These are phyloP conservation scores for Lordiphosa stackelbergi DNA, from an alignment of 1,140 invertebrate species.

Conservation along the genomic window DNA sequence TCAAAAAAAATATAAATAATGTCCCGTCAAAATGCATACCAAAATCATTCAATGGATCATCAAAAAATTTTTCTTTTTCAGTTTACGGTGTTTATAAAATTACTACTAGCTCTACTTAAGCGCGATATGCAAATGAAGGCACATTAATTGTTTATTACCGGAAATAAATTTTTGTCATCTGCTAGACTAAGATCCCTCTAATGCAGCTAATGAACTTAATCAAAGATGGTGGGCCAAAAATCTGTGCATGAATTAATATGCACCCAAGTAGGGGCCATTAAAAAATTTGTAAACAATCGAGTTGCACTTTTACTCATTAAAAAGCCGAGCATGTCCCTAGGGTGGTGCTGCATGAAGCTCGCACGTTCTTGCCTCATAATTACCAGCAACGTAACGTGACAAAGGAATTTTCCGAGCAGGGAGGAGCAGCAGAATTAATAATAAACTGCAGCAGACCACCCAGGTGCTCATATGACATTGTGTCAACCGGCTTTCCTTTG, in stretches of 20 bases:
- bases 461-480: conserved; percentile 22
- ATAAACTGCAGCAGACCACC: conserved; percentile 46
- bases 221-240: conserved; percentile 8
- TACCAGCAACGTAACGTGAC: conserved; percentile 19
- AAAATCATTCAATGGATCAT: too few relatives aligned
- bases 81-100: too few relatives aligned
- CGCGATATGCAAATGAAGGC: conserved; percentile 63
- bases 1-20: too few relatives aligned
- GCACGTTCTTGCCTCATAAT: conserved; percentile 45
- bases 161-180: conserved; percentile 43
- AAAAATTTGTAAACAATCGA: conserved; percentile 4
- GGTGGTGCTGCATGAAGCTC: conserved; percentile 35
- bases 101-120: too few relatives aligned
- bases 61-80: too few relatives aligned
- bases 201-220: conserved; percentile 18
- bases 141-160: conserved; percentile 51
- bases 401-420: conserved; percentile 3
- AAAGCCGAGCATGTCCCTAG: conserved; percentile 26
- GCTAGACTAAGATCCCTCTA: conserved; percentile 29
- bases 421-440: conserved; percentile 50
- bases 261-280: too few relatives aligned
- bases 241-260: too few relatives aligned
- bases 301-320: conserved; percentile 38
- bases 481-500: conserved; percentile 37
- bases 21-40: too few relatives aligned